Evolutionary conservation across 1,140 invertebrate species (phyloP), one percentile per base, ranked within the genome.

Genomic region (Patella vulgata): DNA sequence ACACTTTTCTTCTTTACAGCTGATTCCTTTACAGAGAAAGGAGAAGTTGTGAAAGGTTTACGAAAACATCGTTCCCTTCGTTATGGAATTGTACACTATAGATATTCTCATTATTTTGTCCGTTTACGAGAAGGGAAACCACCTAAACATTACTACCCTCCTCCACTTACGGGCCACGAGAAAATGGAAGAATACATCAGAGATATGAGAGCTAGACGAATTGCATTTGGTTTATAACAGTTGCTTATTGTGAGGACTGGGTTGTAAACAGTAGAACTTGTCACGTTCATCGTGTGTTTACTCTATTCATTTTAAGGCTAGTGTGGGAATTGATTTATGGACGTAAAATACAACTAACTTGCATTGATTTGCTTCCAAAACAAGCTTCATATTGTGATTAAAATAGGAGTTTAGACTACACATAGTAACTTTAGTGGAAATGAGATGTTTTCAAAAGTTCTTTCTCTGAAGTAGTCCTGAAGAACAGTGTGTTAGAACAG

Each of bases 111-210:
- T 83, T 97, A 96, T 81, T 97, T 92, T 87, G 90, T 98, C 0
- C 85, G 91, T 30, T 85, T 98, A 31, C 93, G 96, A 85, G 96
- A 98, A 88, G 96, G 96, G 11, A 87, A 87, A 75, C 95, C 96
- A 61, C 96, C 96, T n/a, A 91, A 94, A 79, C 87, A 90, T 70
- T 86, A 85, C 43, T 95, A 93, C 80, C 80, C 86, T 60, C 87
- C 88, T n/a, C 86, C 88, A 63, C 62, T 59, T 12, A 82, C 81
- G 8, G 90, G 91, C 0, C 63, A 75, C 54, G 68, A 81, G 27
- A 70, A 77, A 48, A 68, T 79, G 62, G 68, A 72, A 30, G 66
- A 74, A 3, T 81, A 79, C 47, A 66, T 81, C 14, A 42, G 54
- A 48, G 46, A 71, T 27, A 68, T 73, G 19, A 57, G 78, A 42